These are phyloP conservation scores for Campylorhamphus procurvoides DNA, from an alignment of 2,113 vertebrate genomes.

Conservation along the genomic window DNA sequence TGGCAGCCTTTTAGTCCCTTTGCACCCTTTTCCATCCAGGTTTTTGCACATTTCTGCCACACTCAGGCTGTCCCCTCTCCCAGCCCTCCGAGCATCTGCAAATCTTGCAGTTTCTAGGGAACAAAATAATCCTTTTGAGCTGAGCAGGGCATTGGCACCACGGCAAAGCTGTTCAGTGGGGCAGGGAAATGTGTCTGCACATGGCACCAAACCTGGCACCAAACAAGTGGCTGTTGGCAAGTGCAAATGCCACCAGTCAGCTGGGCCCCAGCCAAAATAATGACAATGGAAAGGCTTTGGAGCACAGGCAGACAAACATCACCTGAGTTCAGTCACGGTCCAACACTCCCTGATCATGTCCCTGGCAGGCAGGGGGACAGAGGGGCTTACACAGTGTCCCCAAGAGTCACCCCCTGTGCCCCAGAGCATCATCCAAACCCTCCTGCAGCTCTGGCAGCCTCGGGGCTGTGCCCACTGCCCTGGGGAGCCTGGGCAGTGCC, in stretches of 20 bases:
- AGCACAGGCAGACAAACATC: neutral
- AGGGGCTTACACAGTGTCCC: accelerated
- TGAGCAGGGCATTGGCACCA: neutral
- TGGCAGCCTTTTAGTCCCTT: neutral
- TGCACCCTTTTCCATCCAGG: neutral
- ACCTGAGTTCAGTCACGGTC: neutral
- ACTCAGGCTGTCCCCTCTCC: neutral
- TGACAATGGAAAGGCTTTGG: neutral
- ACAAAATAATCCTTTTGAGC: neutral
- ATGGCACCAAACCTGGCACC: neutral
- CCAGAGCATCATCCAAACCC: neutral
- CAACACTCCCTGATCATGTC: neutral
- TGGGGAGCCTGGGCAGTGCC: neutral
- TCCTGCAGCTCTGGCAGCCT: neutral
- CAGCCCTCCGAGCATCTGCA: neutral
- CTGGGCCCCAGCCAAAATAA: neutral
- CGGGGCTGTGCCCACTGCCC: neutral
- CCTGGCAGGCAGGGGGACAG: neutral
- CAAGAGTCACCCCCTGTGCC: neutral
- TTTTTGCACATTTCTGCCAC: neutral
- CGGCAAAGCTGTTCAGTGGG: neutral
- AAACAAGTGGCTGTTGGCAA: neutral
- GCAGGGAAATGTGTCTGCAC: neutral
- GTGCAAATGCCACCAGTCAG: neutral
- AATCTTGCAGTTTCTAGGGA: neutral